Evolutionary conservation across 2,113 vertebrate genomes (phyloP).

Genomic region (Hippolais icterina): DNA sequence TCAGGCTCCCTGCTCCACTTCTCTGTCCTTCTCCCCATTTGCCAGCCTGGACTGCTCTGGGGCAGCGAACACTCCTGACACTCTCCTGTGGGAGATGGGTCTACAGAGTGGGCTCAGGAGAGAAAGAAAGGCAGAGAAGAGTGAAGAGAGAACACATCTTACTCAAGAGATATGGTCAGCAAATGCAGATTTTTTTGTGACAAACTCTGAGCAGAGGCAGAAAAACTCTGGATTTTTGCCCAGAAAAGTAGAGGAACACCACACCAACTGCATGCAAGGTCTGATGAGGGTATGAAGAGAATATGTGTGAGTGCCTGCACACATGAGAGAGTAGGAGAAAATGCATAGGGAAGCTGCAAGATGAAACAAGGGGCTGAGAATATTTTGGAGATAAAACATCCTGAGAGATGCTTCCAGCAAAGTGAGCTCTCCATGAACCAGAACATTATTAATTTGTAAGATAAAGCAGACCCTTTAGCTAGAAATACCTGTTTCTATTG

Average conservation of each 20-base stretch:
- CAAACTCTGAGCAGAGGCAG: not conserved
- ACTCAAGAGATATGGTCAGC: not conserved
- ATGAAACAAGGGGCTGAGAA: not conserved
- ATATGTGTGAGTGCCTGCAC: not conserved
- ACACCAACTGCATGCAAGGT: rapidly evolving
- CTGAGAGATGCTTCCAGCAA: not conserved
- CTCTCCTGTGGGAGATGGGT: not conserved
- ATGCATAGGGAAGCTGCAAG: not conserved
- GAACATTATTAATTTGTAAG: not conserved
- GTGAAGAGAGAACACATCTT: not conserved
- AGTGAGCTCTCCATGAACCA: not conserved
- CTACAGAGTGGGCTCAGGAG: not conserved
- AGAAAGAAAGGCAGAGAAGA: not conserved
- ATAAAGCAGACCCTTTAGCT: not conserved
- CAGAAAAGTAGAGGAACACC: not conserved
- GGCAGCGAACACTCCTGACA: rapidly evolving
- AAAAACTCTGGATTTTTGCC: not conserved
- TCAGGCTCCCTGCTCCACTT: not conserved
- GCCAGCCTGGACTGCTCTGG: not conserved
- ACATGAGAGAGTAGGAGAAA: not conserved
- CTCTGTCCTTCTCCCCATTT: not conserved
- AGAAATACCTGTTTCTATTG: conserved; percentile 18
- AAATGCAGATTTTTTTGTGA: not conserved
- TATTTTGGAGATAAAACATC: not conserved
- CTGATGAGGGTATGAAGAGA: not conserved